Conservation (phyloP, 2,113 vertebrate species). For the Mesocricetus auratus region DNA sequence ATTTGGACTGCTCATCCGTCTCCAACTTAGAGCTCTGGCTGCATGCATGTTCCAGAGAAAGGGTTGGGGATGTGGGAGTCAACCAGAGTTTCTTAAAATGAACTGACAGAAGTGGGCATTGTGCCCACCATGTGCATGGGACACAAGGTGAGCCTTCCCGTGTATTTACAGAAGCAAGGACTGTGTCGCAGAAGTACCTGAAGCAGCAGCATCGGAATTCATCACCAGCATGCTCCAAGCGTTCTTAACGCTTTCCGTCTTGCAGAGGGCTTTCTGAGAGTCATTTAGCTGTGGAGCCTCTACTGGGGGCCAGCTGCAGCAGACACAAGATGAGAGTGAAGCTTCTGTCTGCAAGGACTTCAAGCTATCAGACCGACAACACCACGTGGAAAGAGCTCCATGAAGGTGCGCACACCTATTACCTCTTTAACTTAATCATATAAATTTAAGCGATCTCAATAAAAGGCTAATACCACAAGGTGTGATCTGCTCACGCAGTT, state of each 20-base stretch:
- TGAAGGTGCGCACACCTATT: neutral
- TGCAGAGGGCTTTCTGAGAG: neutral
- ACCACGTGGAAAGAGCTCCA: neutral
- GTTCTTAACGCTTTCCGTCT: fast-evolving
- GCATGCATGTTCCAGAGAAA: neutral
- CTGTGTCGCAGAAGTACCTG: neutral
- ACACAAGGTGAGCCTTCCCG: neutral
- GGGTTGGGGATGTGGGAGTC: neutral
- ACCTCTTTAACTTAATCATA: conserved; percentile 16
- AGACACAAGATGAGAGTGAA: neutral
- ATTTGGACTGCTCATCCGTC: neutral
- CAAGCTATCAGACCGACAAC: neutral
- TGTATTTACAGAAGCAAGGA: neutral
- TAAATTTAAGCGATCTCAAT: neutral
- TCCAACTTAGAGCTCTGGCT: neutral
- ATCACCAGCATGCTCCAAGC: fast-evolving
- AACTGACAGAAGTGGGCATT: neutral
- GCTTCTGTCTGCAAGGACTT: neutral
- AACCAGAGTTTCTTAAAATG: neutral
- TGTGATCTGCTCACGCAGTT: fast-evolving
- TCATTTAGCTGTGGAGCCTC: neutral
- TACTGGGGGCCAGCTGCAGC: neutral
- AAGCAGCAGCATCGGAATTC: neutral
- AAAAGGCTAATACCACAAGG: neutral
- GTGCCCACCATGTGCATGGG: fast-evolving